Base-by-base conservation (phyloP, 2,888 invertebrate species). In the Lysandra bellargus region DNA sequence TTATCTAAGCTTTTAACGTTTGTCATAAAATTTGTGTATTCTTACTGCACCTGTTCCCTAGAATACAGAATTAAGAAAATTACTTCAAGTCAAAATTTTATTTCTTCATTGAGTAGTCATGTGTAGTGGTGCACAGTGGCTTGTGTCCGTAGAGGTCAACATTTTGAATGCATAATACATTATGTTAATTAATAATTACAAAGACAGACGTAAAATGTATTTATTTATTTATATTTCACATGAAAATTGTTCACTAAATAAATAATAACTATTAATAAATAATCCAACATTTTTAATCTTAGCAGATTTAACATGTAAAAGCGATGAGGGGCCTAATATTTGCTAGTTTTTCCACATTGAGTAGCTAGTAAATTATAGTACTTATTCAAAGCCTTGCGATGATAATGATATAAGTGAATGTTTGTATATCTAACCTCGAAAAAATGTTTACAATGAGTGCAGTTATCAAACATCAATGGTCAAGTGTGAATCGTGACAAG, bases 101-200 rank as follows among this genome's bases (percentile, higher is more conserved):
- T 23, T 64, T 9, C 1, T 17, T 30, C 44, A 40, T 40, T 40
- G 0, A 40, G 6, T 40, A 61, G 1, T 61, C 23, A 23, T 23
- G 33, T 40, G 1, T 40, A 40, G 69, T 69, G 17, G 30, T 69
- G 14, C 33, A 30, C 30, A 69, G 12, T 69, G 33, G 17, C 5
- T 33, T 14, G 40, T 74, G 44, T 53, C 30, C n/a, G 33, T 14
- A 53, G 76, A 76, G 76, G 33, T 57, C 57, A 76, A 37, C 33
- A 49, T 75, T 30, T 17, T 76, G 76, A 76, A 76, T 76, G 57
- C 53, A 76, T 76, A 76, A 76, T 53, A 76, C 53, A 76, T 76
- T 76, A 57, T 76, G 76, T 49, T 73, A 80, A 79, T 57, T 57
- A 57, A 17, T 49, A 57, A 57, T n/a, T 84, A 69, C 14, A 69